phyloP scores from a whole-genome alignment of 2,797 vertebrate species.

The Craterocephalus amniculus region DNA sequence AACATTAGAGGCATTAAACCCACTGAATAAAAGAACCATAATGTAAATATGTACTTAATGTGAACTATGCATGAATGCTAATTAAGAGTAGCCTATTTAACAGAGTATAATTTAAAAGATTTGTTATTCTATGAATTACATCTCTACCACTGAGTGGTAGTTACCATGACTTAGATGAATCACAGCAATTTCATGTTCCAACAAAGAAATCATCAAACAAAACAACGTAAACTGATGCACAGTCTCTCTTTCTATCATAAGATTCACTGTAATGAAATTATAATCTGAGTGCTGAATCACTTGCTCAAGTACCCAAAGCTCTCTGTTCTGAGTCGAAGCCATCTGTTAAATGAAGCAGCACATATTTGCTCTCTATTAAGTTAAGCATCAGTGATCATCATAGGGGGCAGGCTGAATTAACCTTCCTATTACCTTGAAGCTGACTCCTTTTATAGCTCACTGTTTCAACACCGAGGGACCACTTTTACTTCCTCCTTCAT shows the following conservation, averaged over 20 bases:
- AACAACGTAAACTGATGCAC: constrained; percentile 21
- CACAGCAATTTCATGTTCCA: background rate
- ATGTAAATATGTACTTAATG: too few relatives aligned
- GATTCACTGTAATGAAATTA: constrained; percentile 74
- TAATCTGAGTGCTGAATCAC: constrained; percentile 75
- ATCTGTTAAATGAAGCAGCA: constrained; percentile 82
- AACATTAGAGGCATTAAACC: background rate
- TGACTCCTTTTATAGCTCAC: constrained; percentile 72
- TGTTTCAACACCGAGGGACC: constrained; percentile 56
- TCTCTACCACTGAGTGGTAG: background rate
- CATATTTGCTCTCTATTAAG: constrained; percentile 82
- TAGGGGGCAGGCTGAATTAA: constrained; percentile 79
- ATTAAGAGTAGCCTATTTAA: background rate
- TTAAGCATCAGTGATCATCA: constrained; percentile 82
- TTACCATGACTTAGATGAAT: background rate
- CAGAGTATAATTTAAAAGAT: too few relatives aligned
- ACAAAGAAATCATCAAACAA: constrained; percentile 8
- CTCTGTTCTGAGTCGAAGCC: constrained; percentile 74
- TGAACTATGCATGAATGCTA: background rate
- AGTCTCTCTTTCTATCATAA: constrained; percentile 36
- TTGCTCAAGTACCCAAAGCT: constrained; percentile 76
- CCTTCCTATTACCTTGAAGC: constrained; percentile 82
- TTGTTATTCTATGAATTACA: background rate
- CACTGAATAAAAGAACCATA: background rate
- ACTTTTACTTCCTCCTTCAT: constrained; percentile 39